phyloP scores from a whole-genome alignment of 2,113 vertebrate species.

The Brienomyrus longianalis region DNA sequence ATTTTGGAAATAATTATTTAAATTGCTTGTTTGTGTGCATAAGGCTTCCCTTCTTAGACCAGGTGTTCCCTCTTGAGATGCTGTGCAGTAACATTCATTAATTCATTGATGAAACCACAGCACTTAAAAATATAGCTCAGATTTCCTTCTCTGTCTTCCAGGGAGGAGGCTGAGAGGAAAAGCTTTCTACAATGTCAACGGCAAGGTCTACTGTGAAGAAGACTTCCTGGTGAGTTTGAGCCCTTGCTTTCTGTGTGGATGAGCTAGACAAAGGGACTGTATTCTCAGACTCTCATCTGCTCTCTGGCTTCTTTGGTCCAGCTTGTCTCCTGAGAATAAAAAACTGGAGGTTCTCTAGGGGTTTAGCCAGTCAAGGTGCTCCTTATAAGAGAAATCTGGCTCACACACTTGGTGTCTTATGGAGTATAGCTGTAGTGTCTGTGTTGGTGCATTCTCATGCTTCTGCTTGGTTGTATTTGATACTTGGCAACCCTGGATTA shows the following conservation, averaged over 20 bases:
- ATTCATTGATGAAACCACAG: not conserved
- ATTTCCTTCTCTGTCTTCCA: constrained; percentile 43
- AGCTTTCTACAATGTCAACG: constrained; percentile 95
- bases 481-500: not conserved
- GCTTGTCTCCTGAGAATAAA: not conserved
- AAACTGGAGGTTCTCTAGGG: not conserved
- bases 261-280: not conserved
- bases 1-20: not conserved
- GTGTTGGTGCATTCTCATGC: not conserved
- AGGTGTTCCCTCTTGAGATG: not conserved
- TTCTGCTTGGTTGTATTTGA: not conserved
- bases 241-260: not conserved
- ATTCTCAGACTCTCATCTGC: not conserved
- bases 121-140: not conserved
- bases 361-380: not conserved
- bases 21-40: not conserved
- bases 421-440: not conserved
- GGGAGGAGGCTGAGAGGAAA: constrained; percentile 91
- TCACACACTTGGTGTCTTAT: not conserved
- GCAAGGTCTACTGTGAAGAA: constrained; percentile 96
- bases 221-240: constrained; percentile 81
- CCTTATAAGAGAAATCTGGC: not conserved
- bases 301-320: not conserved
- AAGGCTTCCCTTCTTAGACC: not conserved
- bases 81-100: not conserved